Evolutionary conservation across 2,888 invertebrate species (phyloP).

Genomic region (Isotomurus palustris): DNA sequence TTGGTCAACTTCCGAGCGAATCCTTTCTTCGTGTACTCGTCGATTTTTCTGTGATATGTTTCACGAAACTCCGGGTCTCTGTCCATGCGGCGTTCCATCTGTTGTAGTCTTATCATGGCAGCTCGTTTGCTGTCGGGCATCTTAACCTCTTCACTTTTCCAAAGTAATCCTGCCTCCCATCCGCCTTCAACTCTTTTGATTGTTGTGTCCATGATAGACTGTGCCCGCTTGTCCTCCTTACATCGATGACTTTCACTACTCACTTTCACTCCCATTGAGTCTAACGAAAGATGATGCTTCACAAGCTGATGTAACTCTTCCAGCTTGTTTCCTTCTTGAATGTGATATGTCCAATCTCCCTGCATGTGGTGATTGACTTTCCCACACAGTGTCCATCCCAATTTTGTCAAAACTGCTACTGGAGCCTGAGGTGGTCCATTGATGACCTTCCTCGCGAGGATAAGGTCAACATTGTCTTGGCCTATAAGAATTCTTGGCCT

Average conservation of each 20-base stretch:
- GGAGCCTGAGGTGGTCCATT: constrained; percentile 14
- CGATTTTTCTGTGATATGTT: constrained; percentile 9
- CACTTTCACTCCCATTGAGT: neutral
- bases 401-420: neutral
- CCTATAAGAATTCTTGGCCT: constrained; percentile 19
- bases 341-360: no score
- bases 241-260: neutral
- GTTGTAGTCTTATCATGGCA: constrained; percentile 9
- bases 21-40: constrained; percentile 12
- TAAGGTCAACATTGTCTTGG: constrained; percentile 13
- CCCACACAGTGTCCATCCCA: constrained; percentile 23
- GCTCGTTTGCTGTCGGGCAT: constrained; percentile 11
- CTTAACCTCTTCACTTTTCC: constrained; percentile 7
- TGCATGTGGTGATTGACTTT: no score
- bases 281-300: neutral
- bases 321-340: neutral
- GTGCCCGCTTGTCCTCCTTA: constrained; percentile 9
- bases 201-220: neutral
- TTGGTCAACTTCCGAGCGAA: constrained; percentile 4
- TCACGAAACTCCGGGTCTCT: constrained; percentile 6
- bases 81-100: constrained; percentile 22
- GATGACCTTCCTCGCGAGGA: neutral
- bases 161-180: constrained; percentile 21
- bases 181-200: neutral
- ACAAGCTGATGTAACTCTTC: neutral